Evolutionary conservation across 2,797 vertebrate genomes (phyloP), one percentile per base, ranked within the genome.

Genomic region (Pangasius macronema): DNA sequence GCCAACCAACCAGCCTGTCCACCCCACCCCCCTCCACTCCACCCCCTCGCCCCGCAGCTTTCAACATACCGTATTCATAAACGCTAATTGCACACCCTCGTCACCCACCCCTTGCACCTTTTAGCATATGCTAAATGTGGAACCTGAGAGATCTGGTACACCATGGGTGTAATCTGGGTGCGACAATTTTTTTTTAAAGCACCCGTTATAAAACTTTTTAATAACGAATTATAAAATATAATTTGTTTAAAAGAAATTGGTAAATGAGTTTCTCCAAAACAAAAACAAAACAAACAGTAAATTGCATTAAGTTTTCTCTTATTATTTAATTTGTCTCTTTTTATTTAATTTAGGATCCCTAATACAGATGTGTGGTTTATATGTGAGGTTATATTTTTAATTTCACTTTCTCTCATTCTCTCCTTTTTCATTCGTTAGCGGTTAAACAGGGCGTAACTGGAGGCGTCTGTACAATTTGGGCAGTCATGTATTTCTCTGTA

Each of bases 41-140:
- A 1, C 39, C 83, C 65, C 42, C 89, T 84, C 67, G 81, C 94
- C 95, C 94, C 91, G 88, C 91, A 93, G 95, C 94, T 91, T 90
- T 95, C 93, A 93, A 95, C 93, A 95, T 93, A 93, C 91, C 92
- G 93, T 91, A 94, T 95, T 95, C 94, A 95, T 95, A 96, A 96
- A 96, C 94, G 94, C 93, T 97, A 97, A 98, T 98, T 97, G 95
- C 93, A 93, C 94, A 95, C 95, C 94, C 95, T 96, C 94, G 95
- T 96, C 96, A 96, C 95, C 96, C 94, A 24, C 24, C 24, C 33
- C 22, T 80, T 7, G 27, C 88, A 11, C 36, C 93, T 96, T 97
- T 97, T 97, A n/a, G 94, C 97, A 98, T 97, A 97, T 96, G 96
- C 94, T 95, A 94, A 94, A 88, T 91, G 92, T 65, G 36, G 94